Evolutionary conservation across 2,888 invertebrate species (phyloP).

Genomic region (Panopea generosa): DNA sequence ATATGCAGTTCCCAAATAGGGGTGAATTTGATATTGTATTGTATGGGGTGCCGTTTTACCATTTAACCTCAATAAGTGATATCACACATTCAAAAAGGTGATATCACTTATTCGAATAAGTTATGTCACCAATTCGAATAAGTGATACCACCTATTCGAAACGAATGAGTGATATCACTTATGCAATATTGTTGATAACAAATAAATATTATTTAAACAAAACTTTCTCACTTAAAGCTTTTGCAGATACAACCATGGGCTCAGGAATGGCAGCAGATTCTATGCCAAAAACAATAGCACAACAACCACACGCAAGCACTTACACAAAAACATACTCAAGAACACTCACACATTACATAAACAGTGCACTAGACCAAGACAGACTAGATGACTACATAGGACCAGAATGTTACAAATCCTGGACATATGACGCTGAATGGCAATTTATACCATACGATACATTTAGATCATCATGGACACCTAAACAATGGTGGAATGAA

Average conservation of each 20-base stretch:
- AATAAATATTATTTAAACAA: too few species aligned
- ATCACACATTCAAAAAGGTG: too few species aligned
- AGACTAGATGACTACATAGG: background rate
- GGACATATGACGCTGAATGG: background rate
- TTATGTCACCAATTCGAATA: too few species aligned
- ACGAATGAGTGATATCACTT: too few species aligned
- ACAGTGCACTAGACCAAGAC: conserved; percentile 3
- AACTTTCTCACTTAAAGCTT: too few species aligned
- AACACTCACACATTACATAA: background rate
- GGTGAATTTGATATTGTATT: too few species aligned
- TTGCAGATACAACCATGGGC: background rate
- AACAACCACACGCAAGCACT: background rate
- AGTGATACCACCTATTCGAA: too few species aligned
- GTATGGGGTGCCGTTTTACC: too few species aligned
- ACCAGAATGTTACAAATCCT: background rate
- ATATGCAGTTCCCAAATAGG: too few species aligned
- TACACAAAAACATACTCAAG: background rate
- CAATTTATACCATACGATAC: conserved; percentile 1
- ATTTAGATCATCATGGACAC: background rate
- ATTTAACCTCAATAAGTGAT: too few species aligned
- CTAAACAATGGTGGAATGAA: background rate
- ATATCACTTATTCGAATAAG: too few species aligned
- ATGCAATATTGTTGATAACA: too few species aligned
- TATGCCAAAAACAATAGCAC: background rate
- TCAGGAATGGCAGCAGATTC: background rate